phyloP scores from a whole-genome alignment of 2,888 invertebrate species.

The Drosophila affinis region DNA sequence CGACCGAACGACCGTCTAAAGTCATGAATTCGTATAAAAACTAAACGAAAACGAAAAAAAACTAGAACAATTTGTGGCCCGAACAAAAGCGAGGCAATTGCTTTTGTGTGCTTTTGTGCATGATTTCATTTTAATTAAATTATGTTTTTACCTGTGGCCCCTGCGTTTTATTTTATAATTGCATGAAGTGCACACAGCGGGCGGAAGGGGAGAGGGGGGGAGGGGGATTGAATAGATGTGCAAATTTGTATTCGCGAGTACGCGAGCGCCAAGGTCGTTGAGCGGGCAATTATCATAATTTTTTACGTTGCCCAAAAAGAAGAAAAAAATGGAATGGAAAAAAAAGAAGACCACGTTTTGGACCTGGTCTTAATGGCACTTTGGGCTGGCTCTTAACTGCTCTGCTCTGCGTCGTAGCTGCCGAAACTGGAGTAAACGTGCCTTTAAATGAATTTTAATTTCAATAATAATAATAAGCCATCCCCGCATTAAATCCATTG shows the following conservation, averaged over 20 bases:
- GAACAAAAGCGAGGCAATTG: slow-evolving; percentile 77
- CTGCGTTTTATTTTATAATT: slow-evolving; percentile 67
- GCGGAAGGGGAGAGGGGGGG: background rate
- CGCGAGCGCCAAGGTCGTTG: slow-evolving; percentile 65
- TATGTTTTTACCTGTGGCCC: slow-evolving; percentile 61
- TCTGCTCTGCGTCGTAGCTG: slow-evolving; percentile 21
- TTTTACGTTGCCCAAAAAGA: slow-evolving; percentile 39
- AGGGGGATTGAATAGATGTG: slow-evolving; percentile 55
- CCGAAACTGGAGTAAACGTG: slow-evolving; percentile 77
- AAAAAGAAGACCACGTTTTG: slow-evolving; percentile 33
- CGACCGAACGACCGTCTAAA: slow-evolving; percentile 61
- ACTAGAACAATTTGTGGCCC: slow-evolving; percentile 75
- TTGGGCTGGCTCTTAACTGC: slow-evolving; percentile 58
- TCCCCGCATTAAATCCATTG: slow-evolving; percentile 48
- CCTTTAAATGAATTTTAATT: slow-evolving; percentile 70
- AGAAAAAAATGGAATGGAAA: too few relatives aligned
- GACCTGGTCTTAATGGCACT: slow-evolving; percentile 69
- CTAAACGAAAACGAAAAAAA: slow-evolving; percentile 45
- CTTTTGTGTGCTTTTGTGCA: slow-evolving; percentile 62
- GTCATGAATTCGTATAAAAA: slow-evolving; percentile 60
- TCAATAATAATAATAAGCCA: slow-evolving; percentile 59
- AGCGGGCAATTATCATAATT: slow-evolving; percentile 73
- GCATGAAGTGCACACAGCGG: slow-evolving; percentile 52
- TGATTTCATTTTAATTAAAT: slow-evolving; percentile 79
- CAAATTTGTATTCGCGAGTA: slow-evolving; percentile 68